These are phyloP conservation scores for Sesamia inferens DNA, from an alignment of 2,888 invertebrate species.

Conservation along the genomic window DNA sequence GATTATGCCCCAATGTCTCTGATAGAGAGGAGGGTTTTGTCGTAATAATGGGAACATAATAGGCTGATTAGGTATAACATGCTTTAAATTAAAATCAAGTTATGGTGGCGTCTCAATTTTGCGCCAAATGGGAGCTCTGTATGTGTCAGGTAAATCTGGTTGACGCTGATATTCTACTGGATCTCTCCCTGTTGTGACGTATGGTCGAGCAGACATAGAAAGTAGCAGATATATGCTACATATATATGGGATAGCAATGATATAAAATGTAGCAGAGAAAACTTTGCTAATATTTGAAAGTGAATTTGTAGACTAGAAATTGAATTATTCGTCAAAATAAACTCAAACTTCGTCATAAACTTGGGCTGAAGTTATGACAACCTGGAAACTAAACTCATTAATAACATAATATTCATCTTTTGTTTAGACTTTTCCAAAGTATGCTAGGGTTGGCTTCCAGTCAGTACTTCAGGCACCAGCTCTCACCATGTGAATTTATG, in stretches of 20 bases:
- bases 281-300: neutral
- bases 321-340: neutral
- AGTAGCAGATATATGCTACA: neutral
- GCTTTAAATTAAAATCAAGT: neutral
- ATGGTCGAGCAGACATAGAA: neutral
- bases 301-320: neutral
- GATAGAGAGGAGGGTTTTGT: no score
- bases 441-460: no score
- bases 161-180: neutral
- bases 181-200: neutral
- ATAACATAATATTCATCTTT: neutral
- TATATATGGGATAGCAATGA: no score
- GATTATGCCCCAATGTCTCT: no score
- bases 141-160: neutral
- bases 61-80: neutral
- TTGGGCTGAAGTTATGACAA: slow-evolving; percentile 1
- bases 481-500: no score
- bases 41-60: no score
- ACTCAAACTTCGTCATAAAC: neutral
- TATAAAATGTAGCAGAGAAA: neutral
- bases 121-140: neutral
- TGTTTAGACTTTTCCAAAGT: no score
- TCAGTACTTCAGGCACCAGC: no score
- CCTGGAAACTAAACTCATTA: neutral
- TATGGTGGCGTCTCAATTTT: neutral